Percentiles rank a stretch among this genome's conserved stretches.
These are phyloP conservation scores for Macrophya annulata DNA, from an alignment of 2,888 invertebrate genomes.

Conservation along the genomic window DNA sequence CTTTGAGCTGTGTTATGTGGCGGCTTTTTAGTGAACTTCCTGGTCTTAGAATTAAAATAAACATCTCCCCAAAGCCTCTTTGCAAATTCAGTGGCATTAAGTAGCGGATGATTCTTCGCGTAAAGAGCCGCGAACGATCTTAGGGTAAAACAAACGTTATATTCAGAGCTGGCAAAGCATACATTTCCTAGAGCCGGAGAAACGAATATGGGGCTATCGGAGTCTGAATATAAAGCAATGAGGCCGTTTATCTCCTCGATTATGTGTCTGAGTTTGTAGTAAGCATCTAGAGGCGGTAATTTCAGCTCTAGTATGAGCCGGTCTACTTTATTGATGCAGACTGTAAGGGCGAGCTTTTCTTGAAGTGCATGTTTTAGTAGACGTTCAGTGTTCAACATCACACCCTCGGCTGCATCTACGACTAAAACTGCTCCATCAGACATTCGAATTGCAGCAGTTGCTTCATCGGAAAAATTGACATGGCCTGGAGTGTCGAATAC, in stretches of 20 bases:
- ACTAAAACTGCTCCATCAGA: slow-evolving; percentile 95
- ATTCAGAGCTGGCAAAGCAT: slow-evolving; percentile 98
- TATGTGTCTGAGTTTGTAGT: slow-evolving; percentile 97
- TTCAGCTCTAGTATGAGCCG: slow-evolving; percentile 97
- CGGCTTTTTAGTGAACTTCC: slow-evolving; percentile 97
- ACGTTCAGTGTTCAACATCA: slow-evolving; percentile 98
- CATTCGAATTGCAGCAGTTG: slow-evolving; percentile 96
- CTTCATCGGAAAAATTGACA: slow-evolving; percentile 99
- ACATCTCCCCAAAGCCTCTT: slow-evolving; percentile 98
- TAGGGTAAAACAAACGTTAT: slow-evolving; percentile 97
- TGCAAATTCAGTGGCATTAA: slow-evolving; percentile 93
- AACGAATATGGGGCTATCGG: slow-evolving; percentile 84
- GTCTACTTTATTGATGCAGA: slow-evolving; percentile 98
- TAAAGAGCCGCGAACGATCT: slow-evolving; percentile 98
- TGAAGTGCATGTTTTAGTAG: slow-evolving; percentile 97
- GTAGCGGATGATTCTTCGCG: slow-evolving; percentile 88
- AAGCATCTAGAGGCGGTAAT: slow-evolving; percentile 98
- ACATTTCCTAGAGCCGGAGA: slow-evolving; percentile 96
- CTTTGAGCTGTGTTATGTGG: slow-evolving; percentile 95
- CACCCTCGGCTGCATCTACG: slow-evolving; percentile 99
- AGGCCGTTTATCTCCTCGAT: slow-evolving; percentile 98
- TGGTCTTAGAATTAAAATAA: slow-evolving; percentile 97
- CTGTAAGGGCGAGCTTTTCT: slow-evolving; percentile 94
- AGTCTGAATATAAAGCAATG: slow-evolving; percentile 86
- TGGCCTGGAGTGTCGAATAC: slow-evolving; percentile 99